These are phyloP conservation scores for Cosmia trapezina DNA, from an alignment of 2,888 invertebrate genomes.

Conservation along the genomic window DNA sequence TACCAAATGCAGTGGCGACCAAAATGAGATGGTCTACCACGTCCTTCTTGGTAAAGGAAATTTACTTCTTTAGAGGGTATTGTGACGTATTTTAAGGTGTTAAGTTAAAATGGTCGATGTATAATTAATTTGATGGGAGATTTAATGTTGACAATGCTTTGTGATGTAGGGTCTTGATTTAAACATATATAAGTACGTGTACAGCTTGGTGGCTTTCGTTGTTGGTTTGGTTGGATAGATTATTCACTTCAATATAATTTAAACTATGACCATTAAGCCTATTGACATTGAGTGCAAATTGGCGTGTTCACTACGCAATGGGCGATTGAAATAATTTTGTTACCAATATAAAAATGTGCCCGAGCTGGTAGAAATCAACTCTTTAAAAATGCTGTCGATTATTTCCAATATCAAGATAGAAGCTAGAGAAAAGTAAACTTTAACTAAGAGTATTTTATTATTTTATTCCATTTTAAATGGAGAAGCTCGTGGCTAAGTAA, in stretches of 20 bases:
- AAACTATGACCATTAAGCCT: neutral
- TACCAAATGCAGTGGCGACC: slow-evolving; percentile 74
- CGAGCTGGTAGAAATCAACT: neutral
- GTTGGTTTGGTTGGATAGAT: neutral
- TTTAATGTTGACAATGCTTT: slow-evolving; percentile 65
- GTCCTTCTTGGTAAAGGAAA: slow-evolving; percentile 22
- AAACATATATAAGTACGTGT: slow-evolving; percentile 1
- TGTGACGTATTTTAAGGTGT: slow-evolving; percentile 36
- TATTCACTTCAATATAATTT: neutral
- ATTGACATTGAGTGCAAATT: neutral
- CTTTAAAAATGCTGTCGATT: too few species aligned
- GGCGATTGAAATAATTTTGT: neutral
- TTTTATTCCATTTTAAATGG: too few species aligned
- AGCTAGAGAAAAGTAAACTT: too few species aligned
- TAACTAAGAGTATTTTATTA: too few species aligned
- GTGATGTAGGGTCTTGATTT: slow-evolving; percentile 49
- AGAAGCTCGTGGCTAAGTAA: too few species aligned
- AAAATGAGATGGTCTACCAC: slow-evolving; percentile 62
- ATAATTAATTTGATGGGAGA: slow-evolving; percentile 64
- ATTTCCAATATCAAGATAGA: too few species aligned
- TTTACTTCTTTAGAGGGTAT: slow-evolving; percentile 20
- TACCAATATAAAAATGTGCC: neutral
- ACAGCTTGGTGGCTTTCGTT: slow-evolving; percentile 21
- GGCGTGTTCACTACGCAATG: neutral
- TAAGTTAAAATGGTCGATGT: slow-evolving; percentile 61